phyloP scores from a whole-genome alignment of 1,140 invertebrate genomes.

The Gonatopus flavifemur region DNA sequence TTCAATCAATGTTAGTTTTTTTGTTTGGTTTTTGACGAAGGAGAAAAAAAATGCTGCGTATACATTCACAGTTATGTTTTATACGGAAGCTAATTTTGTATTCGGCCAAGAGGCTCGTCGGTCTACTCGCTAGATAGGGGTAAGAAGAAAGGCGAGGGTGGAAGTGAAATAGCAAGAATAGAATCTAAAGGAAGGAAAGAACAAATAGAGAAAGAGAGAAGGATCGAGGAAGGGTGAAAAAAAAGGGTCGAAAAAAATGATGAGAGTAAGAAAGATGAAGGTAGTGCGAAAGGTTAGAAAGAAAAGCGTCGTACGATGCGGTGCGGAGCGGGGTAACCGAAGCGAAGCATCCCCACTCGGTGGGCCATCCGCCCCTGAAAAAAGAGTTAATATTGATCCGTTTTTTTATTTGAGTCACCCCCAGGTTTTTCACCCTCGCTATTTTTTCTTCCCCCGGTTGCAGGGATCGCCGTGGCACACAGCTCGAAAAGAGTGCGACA shows the following conservation, averaged over 20 bases:
- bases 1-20: no score
- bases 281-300: conserved; percentile 6
- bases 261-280: conserved; percentile 11
- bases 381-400: conserved; percentile 61
- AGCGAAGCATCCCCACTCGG: conserved; percentile 43
- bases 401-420: conserved; percentile 59
- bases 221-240: background rate
- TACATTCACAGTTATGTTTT: no score
- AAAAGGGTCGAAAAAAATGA: conserved; percentile 1
- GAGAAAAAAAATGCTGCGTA: no score
- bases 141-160: conserved; percentile 5
- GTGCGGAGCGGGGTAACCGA: conserved; percentile 20
- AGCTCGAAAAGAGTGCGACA: conserved; percentile 39
- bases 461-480: conserved; percentile 34
- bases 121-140: conserved; percentile 11
- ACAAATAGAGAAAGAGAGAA: conserved; percentile 16
- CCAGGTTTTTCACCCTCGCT: conserved; percentile 58
- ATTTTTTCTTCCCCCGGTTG: conserved; percentile 55
- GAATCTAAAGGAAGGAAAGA: conserved; percentile 3
- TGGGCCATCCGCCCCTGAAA: conserved; percentile 53
- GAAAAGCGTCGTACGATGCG: conserved; percentile 17
- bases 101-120: conserved; percentile 20
- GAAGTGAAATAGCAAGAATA: conserved; percentile 10
- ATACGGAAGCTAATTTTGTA: conserved; percentile 35
- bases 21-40: no score